Evolutionary conservation across 2,797 vertebrate species (phyloP).

Genomic region (Mormyrops attenuatus): DNA sequence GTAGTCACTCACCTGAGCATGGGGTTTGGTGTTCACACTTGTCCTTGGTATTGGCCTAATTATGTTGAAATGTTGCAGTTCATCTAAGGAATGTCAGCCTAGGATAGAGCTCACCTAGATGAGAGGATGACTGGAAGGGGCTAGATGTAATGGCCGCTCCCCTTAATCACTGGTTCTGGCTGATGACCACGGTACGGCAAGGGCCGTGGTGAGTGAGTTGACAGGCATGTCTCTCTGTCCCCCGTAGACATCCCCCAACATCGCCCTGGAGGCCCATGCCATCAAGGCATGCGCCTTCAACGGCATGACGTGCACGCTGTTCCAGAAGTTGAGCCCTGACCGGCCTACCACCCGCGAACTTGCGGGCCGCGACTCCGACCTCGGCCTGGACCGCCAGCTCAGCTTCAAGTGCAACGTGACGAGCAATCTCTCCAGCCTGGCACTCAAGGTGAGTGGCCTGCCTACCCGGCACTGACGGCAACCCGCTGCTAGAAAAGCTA

Average conservation of each 20-base stretch:
- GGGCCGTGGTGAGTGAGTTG: background rate
- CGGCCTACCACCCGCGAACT: slow-evolving; percentile 65
- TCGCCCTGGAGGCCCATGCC: slow-evolving; percentile 86
- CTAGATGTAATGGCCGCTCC: background rate
- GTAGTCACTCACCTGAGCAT: slow-evolving; percentile 79
- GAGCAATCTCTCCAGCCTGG: slow-evolving; percentile 78
- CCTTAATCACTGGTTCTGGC: background rate
- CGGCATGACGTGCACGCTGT: slow-evolving; percentile 91
- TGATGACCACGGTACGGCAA: background rate
- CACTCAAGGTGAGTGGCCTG: slow-evolving; percentile 71
- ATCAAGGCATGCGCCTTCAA: slow-evolving; percentile 81
- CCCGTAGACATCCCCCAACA: slow-evolving; percentile 85
- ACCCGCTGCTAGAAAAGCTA: background rate
- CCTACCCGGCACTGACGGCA: background rate
- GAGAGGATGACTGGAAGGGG: background rate
- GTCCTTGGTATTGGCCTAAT: background rate
- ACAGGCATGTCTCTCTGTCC: background rate
- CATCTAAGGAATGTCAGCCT: background rate
- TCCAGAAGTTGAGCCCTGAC: slow-evolving; percentile 77
- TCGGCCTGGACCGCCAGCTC: slow-evolving; percentile 80
- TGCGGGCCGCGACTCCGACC: slow-evolving; percentile 65
- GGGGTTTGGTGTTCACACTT: slow-evolving; percentile 51
- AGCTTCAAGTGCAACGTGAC: slow-evolving; percentile 94
- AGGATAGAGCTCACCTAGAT: background rate
- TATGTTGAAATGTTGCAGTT: background rate